These are phyloP conservation scores for Nemotelus pantherinus DNA, from an alignment of 2,888 invertebrate species.

Conservation along the genomic window DNA sequence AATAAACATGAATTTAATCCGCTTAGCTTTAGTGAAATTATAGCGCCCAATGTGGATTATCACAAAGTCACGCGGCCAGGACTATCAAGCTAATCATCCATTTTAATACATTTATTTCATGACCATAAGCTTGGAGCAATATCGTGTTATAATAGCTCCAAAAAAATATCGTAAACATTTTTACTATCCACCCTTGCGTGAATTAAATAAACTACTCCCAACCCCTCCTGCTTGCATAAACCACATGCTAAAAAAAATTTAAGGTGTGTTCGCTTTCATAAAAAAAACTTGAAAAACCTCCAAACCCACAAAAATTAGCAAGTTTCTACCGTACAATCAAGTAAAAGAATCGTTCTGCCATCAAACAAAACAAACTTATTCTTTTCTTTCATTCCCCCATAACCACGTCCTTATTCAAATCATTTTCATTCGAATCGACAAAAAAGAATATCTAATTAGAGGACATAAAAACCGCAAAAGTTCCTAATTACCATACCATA, in stretches of 20 bases:
- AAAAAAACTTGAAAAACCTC: no score
- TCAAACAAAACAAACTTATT: background rate
- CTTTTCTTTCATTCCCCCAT: background rate
- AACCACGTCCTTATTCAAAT: constrained; percentile 6
- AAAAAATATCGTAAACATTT: no score
- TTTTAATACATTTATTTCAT: constrained; percentile 7
- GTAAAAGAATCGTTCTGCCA: constrained; percentile 11
- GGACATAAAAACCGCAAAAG: constrained; percentile 49
- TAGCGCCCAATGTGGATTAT: background rate
- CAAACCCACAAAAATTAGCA: background rate
- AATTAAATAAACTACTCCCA: no score
- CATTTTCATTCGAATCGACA: constrained; percentile 37
- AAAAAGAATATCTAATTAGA: constrained; percentile 47
- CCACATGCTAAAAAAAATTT: no score
- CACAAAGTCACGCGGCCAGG: background rate
- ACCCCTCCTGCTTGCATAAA: no score
- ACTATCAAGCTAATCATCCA: constrained; percentile 2
- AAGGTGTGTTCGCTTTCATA: no score
- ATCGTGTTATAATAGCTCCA: no score
- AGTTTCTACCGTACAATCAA: background rate
- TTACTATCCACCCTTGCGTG: no score
- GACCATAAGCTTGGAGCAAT: background rate
- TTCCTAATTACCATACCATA: constrained; percentile 49
- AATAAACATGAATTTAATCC: constrained; percentile 20
- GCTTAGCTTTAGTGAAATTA: constrained; percentile 26